A percentile compares a stretch with the other conserved stretches of the same genome.
Conservation (phyloP, 2,113 vertebrate genomes). For the Trichomycterus rosablanca region DNA sequence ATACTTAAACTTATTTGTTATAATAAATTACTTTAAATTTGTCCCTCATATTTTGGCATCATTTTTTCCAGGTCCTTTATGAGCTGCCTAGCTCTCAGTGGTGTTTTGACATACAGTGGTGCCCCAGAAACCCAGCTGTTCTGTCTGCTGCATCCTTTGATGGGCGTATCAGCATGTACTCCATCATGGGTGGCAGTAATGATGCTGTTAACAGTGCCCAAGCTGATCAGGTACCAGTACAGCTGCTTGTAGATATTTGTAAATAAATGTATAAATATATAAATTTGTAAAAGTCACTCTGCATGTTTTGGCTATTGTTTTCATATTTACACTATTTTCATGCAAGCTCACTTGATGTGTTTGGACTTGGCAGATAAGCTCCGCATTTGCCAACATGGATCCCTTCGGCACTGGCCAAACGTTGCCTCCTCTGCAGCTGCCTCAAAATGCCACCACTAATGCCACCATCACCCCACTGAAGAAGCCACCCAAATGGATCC, state of each 20-base stretch:
- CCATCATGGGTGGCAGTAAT: conserved; percentile 88
- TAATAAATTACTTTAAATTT: too few species aligned
- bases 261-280: neutral
- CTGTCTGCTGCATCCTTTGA: conserved; percentile 90
- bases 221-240: conserved; percentile 63
- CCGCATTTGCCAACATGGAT: conserved; percentile 88
- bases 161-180: conserved; percentile 85
- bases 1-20: too few species aligned
- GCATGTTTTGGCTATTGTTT: neutral
- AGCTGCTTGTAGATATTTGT: neutral
- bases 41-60: too few species aligned
- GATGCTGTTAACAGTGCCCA: conserved; percentile 79
- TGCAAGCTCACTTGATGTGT: neutral
- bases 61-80: conserved; percentile 77
- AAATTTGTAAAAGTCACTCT: neutral
- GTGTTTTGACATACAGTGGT: conserved; percentile 99
- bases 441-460: conserved; percentile 67
- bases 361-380: conserved; percentile 74
- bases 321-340: neutral
- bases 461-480: conserved; percentile 75
- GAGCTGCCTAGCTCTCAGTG: conserved; percentile 91
- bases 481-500: conserved; percentile 94
- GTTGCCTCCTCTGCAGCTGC: conserved; percentile 83
- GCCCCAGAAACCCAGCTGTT: conserved; percentile 88
- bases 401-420: conserved; percentile 88